phyloP scores from a whole-genome alignment of 2,888 invertebrate species.

The Agonopterix subpropinquella region DNA sequence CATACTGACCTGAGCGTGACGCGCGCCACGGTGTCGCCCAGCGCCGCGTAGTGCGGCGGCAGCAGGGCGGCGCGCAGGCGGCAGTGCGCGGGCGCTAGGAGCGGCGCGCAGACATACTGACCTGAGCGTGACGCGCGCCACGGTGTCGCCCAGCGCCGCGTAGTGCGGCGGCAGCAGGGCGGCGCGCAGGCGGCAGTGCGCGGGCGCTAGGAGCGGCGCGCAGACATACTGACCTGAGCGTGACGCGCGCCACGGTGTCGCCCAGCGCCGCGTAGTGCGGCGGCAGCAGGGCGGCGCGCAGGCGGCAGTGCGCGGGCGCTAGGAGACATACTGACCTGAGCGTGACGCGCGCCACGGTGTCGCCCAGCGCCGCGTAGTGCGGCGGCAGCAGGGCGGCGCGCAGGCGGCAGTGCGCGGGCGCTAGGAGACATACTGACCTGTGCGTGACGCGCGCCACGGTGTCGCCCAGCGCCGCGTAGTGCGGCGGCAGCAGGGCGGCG shows the following conservation, averaged over 20 bases:
- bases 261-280: slow-evolving; percentile 57
- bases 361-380: slow-evolving; percentile 58
- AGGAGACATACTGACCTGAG: slow-evolving; percentile 82
- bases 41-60: slow-evolving; percentile 38
- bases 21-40: slow-evolving; percentile 80
- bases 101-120: slow-evolving; percentile 87
- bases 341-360: slow-evolving; percentile 82
- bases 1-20: slow-evolving; percentile 86
- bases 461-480: slow-evolving; percentile 63
- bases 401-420: slow-evolving; percentile 77
- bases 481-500: slow-evolving; percentile 46
- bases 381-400: slow-evolving; percentile 57
- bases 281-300: slow-evolving; percentile 67
- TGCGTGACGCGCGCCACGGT: slow-evolving; percentile 84
- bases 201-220: slow-evolving; percentile 78
- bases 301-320: slow-evolving; percentile 74
- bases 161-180: slow-evolving; percentile 47
- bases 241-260: slow-evolving; percentile 81
- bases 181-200: slow-evolving; percentile 77
- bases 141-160: slow-evolving; percentile 69
- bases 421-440: slow-evolving; percentile 77
- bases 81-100: slow-evolving; percentile 76
- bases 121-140: slow-evolving; percentile 85
- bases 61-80: slow-evolving; percentile 69
- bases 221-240: slow-evolving; percentile 89